Evolutionary conservation across 2,797 vertebrate genomes (phyloP).

Genomic region (Psittacula derbiana): DNA sequence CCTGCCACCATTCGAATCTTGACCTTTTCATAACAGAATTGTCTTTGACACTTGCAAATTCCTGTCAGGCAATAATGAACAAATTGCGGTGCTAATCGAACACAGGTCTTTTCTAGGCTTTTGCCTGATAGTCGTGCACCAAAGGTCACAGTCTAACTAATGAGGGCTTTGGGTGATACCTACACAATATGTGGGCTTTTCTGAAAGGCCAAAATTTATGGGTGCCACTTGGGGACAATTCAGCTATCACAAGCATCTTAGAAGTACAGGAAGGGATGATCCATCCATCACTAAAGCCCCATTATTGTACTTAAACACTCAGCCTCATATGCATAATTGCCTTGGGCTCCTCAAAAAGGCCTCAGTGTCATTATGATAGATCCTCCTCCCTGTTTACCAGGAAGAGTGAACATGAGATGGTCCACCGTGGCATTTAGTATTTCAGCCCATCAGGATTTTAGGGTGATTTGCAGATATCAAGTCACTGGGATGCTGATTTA

Average conservation of each 20-base stretch:
- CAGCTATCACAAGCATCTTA: constrained; percentile 61
- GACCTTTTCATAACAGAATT: constrained; percentile 76
- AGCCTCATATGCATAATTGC: constrained; percentile 71
- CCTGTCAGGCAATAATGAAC: constrained; percentile 77
- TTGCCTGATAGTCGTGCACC: constrained; percentile 71
- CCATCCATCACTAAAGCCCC: constrained; percentile 69
- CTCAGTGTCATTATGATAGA: constrained; percentile 69
- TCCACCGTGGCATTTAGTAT: constrained; percentile 62
- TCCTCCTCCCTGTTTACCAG: constrained; percentile 71
- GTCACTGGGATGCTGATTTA: constrained; percentile 65
- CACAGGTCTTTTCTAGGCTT: constrained; percentile 61
- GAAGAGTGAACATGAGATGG: constrained; percentile 56
- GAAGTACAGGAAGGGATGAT: constrained; percentile 60
- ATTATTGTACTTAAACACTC: constrained; percentile 73
- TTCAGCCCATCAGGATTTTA: constrained; percentile 62
- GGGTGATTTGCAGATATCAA: constrained; percentile 69
- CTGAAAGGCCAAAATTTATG: constrained; percentile 75
- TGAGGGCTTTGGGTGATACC: constrained; percentile 74
- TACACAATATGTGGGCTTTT: constrained; percentile 66
- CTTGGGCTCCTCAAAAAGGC: constrained; percentile 64
- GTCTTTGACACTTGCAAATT: constrained; percentile 75
- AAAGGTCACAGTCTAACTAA: constrained; percentile 78
- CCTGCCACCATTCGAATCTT: constrained; percentile 34
- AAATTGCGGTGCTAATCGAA: constrained; percentile 79
- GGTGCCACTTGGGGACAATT: constrained; percentile 73